Conservation (phyloP, 1,140 invertebrate genomes). For the Trigoniulus corallinus region DNA sequence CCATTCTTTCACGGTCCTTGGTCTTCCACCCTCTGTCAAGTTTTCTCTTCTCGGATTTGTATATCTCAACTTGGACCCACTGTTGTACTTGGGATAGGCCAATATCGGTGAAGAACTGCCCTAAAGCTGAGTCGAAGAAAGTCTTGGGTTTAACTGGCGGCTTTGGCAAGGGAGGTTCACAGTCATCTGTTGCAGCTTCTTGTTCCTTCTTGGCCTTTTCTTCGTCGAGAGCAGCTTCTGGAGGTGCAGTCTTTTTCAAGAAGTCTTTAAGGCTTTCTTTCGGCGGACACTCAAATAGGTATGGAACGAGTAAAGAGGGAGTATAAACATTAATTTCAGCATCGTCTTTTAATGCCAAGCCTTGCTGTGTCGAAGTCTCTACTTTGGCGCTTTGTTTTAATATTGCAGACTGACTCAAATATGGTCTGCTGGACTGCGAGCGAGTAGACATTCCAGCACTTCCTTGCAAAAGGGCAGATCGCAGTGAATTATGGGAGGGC, state of each 20-base stretch:
- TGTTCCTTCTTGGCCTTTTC: slow-evolving; percentile 10
- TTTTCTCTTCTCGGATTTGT: slow-evolving; percentile 71
- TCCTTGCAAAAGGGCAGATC: too few species aligned
- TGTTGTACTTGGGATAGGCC: slow-evolving; percentile 82
- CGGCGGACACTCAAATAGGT: slow-evolving; percentile 78
- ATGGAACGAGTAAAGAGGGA: slow-evolving; percentile 77
- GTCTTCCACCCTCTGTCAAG: slow-evolving; percentile 22
- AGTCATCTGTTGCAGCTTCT: slow-evolving; percentile 7
- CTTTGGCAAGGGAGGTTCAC: slow-evolving; percentile 2
- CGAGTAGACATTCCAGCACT: background rate
- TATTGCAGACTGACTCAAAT: slow-evolving; percentile 28
- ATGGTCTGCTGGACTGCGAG: slow-evolving; percentile 9
- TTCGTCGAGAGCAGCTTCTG: slow-evolving; percentile 22
- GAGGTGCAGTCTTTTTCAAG: slow-evolving; percentile 13
- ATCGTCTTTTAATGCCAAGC: slow-evolving; percentile 52
- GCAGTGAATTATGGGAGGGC: too few species aligned
- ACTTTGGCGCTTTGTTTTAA: background rate
- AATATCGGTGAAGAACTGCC: slow-evolving; percentile 83
- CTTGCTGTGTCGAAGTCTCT: background rate
- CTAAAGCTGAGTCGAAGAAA: slow-evolving; percentile 70
- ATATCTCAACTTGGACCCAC: slow-evolving; percentile 75
- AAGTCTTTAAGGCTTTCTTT: slow-evolving; percentile 57
- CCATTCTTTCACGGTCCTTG: slow-evolving; percentile 27
- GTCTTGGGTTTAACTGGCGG: slow-evolving; percentile 10
- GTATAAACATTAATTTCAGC: slow-evolving; percentile 81